These are phyloP conservation scores for Acrobasis suavella DNA, from an alignment of 2,888 invertebrate species.

Conservation along the genomic window DNA sequence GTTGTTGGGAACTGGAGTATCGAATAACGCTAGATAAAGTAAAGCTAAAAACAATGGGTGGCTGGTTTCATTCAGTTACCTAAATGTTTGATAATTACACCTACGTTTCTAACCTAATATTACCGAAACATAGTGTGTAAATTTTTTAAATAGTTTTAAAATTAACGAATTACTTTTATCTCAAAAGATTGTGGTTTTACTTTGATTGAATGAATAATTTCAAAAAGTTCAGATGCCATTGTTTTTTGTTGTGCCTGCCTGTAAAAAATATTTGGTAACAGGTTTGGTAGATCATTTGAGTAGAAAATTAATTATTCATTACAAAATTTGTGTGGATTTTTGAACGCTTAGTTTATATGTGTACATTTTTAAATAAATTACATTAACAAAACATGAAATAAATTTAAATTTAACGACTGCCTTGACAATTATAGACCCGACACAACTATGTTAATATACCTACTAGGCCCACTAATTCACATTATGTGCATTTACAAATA, in stretches of 20 bases:
- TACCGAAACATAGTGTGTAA: no score
- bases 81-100: no score
- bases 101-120: no score
- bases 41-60: constrained; percentile 39
- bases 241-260: not conserved
- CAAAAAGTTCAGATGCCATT: not conserved
- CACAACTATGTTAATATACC: not conserved
- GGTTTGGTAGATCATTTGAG: not conserved
- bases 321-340: no score
- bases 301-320: not conserved
- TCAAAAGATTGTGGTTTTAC: no score
- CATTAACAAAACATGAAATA: not conserved
- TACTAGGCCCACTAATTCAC: not conserved
- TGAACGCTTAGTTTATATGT: no score
- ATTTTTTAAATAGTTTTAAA: no score
- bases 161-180: no score
- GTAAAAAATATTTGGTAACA: not conserved
- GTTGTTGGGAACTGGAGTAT: constrained; percentile 42
- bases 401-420: not conserved
- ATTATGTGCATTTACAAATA: no score
- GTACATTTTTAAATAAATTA: not conserved
- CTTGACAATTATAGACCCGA: not conserved
- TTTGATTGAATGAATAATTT: not conserved
- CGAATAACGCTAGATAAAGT: constrained; percentile 56
- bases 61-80: constrained; percentile 23